phyloP scores from a whole-genome alignment of 2,113 vertebrate genomes.

The Silurus meridionalis region DNA sequence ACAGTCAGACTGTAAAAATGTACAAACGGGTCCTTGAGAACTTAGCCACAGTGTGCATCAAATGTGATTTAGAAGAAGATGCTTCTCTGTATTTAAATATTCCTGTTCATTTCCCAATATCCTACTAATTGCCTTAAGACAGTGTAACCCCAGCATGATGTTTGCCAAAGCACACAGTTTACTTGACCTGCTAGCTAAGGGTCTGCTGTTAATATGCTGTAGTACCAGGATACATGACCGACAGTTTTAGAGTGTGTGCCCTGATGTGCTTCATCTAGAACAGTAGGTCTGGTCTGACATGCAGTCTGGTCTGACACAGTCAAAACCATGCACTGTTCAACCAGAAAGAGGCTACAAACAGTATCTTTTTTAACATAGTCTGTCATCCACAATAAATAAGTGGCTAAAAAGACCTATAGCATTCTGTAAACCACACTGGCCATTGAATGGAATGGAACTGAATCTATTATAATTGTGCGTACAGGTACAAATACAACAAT shows the following conservation, averaged over 20 bases:
- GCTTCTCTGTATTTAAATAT: background rate
- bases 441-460: background rate
- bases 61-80: background rate
- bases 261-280: background rate
- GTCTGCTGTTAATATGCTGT: background rate
- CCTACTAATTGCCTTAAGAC: background rate
- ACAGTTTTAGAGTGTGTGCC: background rate
- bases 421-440: background rate
- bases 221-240: background rate
- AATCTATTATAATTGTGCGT: background rate
- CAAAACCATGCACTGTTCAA: background rate
- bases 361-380: background rate
- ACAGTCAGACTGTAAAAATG: background rate
- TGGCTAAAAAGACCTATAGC: background rate
- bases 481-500: background rate
- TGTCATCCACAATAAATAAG: background rate
- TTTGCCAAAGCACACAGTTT: background rate
- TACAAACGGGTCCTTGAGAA: background rate
- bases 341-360: background rate
- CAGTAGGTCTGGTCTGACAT: background rate
- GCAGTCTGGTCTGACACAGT: background rate
- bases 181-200: background rate
- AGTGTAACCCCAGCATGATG: background rate
- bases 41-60: background rate
- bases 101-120: background rate